These are phyloP conservation scores for Ameiurus melas DNA, from an alignment of 2,113 vertebrate genomes.

Conservation along the genomic window DNA sequence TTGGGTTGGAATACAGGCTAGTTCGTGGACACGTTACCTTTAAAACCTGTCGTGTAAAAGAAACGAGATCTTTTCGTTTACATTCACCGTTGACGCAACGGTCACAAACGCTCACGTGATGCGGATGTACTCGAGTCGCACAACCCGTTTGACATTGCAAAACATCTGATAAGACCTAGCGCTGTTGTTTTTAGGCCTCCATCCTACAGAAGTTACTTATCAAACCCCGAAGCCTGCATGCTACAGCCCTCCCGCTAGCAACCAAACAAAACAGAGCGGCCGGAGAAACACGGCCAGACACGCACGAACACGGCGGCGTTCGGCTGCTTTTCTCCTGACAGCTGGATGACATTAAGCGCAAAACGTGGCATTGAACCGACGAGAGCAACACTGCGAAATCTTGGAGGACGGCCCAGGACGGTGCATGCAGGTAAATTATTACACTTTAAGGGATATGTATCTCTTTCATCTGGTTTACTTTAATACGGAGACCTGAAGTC, in stretches of 20 bases:
- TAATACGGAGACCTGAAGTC: conserved; percentile 58
- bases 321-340: conserved; percentile 47
- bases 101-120: background rate
- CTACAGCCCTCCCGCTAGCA: conserved; percentile 50
- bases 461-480: conserved; percentile 62
- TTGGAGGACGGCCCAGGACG: conserved; percentile 52
- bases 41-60: background rate
- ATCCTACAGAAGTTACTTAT: conserved; percentile 47
- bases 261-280: conserved; percentile 54
- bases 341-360: conserved; percentile 56
- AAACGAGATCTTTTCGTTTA: background rate
- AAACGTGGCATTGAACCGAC: conserved; percentile 24
- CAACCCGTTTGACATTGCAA: conserved; percentile 21
- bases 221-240: conserved; percentile 36
- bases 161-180: conserved; percentile 37
- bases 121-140: background rate
- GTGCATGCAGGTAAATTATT: conserved; percentile 61
- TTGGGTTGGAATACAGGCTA: conserved; percentile 18
- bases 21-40: background rate
- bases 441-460: conserved; percentile 55
- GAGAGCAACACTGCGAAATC: conserved; percentile 29
- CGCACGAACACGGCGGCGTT: conserved; percentile 27
- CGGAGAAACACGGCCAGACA: conserved; percentile 43
- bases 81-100: background rate
- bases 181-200: conserved; percentile 50